These are phyloP conservation scores for Drosophila navojoa DNA, from an alignment of 1,140 invertebrate species.

Conservation along the genomic window DNA sequence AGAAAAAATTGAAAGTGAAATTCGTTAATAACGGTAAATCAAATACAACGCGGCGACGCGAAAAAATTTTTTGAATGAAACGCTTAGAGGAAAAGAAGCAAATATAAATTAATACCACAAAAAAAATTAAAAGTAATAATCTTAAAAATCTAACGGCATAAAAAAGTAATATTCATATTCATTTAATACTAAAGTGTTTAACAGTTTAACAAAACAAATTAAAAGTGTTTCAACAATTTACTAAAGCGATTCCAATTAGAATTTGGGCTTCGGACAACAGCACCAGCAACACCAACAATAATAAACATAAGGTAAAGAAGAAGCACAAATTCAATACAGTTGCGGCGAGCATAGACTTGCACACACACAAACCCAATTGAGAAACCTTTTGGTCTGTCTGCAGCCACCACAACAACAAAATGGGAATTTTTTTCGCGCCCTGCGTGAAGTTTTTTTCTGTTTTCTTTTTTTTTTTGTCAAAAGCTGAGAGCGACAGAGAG, in stretches of 20 bases:
- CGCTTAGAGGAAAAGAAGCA: constrained; percentile 34
- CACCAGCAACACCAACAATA: constrained; percentile 34
- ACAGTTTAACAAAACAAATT: constrained; percentile 61
- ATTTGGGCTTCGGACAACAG: constrained; percentile 50
- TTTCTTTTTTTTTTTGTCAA: constrained; percentile 41
- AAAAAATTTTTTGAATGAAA: constrained; percentile 69
- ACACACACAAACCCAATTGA: constrained; percentile 1
- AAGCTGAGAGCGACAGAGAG: constrained; percentile 24
- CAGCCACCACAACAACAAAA: constrained; percentile 41
- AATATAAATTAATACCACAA: constrained; percentile 26
- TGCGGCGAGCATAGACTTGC: not conserved
- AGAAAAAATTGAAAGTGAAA: constrained; percentile 73
- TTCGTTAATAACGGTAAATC: constrained; percentile 64
- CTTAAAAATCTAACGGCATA: constrained; percentile 62
- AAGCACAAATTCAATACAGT: constrained; percentile 18
- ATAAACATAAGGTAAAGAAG: constrained; percentile 51
- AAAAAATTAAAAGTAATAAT: constrained; percentile 60
- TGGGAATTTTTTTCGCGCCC: constrained; percentile 42
- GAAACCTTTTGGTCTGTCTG: constrained; percentile 30
- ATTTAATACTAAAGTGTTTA: constrained; percentile 63
- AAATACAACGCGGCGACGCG: constrained; percentile 61
- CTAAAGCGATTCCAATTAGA: constrained; percentile 37
- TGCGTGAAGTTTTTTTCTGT: constrained; percentile 42
- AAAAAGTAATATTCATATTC: not conserved
- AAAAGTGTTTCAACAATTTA: constrained; percentile 58